Evolutionary conservation across 2,797 vertebrate species (phyloP).

Genomic region (Buceros bicornis): DNA sequence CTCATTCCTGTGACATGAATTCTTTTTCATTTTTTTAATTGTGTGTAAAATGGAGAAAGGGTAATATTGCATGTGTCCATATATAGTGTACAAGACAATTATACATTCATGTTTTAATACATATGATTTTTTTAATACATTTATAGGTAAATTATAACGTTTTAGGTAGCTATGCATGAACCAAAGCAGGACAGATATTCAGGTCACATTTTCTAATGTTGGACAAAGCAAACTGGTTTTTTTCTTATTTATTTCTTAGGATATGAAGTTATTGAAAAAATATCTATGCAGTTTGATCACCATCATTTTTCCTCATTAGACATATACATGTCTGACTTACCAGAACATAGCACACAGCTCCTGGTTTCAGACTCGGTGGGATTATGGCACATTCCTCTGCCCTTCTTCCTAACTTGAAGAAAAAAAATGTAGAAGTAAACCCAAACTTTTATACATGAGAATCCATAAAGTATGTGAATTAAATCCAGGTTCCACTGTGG

Average conservation of each 20-base stretch:
- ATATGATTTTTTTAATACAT: not conserved
- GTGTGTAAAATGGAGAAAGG: not conserved
- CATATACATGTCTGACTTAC: not conserved
- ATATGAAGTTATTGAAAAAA: not conserved
- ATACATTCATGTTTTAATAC: not conserved
- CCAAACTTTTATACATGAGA: not conserved
- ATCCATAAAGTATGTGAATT: not conserved
- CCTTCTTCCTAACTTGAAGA: not conserved
- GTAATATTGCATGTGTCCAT: not conserved
- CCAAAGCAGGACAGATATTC: not conserved
- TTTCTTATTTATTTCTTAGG: not conserved
- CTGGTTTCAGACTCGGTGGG: not conserved
- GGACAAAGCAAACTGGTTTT: not conserved
- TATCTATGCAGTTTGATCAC: not conserved
- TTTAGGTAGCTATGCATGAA: not conserved
- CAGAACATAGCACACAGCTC: not conserved
- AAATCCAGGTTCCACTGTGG: not conserved
- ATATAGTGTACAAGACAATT: not conserved
- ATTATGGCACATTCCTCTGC: rapidly evolving
- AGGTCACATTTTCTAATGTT: not conserved
- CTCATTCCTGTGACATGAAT: not conserved
- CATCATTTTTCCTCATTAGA: not conserved
- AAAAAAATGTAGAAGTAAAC: not conserved
- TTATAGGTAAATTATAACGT: not conserved
- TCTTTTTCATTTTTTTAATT: not conserved